Evolutionary conservation across 2,113 vertebrate genomes (phyloP).

Genomic region (Pelobates fuscus): DNA sequence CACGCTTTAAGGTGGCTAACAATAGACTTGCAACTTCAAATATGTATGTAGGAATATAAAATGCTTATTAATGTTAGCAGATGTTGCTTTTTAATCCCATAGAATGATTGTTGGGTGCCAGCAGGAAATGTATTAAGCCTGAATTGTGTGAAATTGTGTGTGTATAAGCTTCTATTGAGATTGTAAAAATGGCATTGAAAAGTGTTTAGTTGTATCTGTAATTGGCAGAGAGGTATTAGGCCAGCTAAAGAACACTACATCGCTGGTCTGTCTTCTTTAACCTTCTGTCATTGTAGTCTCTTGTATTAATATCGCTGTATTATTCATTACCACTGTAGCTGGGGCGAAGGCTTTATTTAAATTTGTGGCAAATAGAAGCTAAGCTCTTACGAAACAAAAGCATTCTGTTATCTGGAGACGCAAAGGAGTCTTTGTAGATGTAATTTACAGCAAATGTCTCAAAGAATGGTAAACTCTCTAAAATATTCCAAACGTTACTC

Average conservation of each 20-base stretch:
- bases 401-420: conserved; percentile 91
- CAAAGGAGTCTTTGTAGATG: conserved; percentile 88
- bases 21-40: conserved; percentile 60
- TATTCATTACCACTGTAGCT: conserved; percentile 77
- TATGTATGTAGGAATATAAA: conserved; percentile 66
- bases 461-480: conserved; percentile 88
- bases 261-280: conserved; percentile 71
- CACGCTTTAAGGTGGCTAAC: conserved; percentile 63
- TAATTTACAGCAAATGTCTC: conserved; percentile 92
- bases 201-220: conserved; percentile 77
- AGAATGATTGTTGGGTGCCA: conserved; percentile 77
- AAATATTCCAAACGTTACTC: conserved; percentile 73
- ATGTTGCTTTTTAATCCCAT: conserved; percentile 73
- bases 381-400: conserved; percentile 93
- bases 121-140: conserved; percentile 78
- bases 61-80: conserved; percentile 75
- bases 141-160: conserved; percentile 79
- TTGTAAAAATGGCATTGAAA: conserved; percentile 74
- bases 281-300: conserved; percentile 88
- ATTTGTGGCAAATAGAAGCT: conserved; percentile 74
- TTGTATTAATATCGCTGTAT: conserved; percentile 95
- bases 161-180: conserved; percentile 75
- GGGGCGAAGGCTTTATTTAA: conserved; percentile 84
- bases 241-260: no score
- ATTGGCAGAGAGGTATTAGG: conserved; percentile 86